These are phyloP conservation scores for Halocynthia aurantium DNA, from an alignment of 23 tunicate genomes.

Conservation along the genomic window DNA sequence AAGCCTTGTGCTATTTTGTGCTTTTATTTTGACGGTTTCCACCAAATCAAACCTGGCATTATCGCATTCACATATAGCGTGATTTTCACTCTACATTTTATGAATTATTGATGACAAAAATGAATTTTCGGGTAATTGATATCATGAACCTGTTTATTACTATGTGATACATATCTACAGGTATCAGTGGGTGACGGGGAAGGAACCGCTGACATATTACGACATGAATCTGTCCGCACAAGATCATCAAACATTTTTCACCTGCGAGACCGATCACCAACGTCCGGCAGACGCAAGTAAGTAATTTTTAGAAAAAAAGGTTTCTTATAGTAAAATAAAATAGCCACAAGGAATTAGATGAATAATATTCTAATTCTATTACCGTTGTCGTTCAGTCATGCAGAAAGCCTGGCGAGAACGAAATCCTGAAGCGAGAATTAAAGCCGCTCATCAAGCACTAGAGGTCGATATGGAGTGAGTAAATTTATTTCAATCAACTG, in stretches of 20 bases:
- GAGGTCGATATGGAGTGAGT: slow-evolving; percentile 56
- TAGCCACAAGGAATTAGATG: too few species aligned
- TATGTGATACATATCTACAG: slow-evolving; percentile 11
- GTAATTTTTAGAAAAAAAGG: not conserved
- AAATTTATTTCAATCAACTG: not conserved
- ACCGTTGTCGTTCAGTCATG: slow-evolving; percentile 40
- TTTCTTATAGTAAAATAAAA: not conserved
- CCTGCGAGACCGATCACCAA: slow-evolving; percentile 75
- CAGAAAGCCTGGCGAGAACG: slow-evolving; percentile 93
- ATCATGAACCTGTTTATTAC: not conserved
- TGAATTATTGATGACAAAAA: too few species aligned
- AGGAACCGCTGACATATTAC: slow-evolving; percentile 82
- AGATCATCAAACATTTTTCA: slow-evolving; percentile 94
- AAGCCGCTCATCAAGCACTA: slow-evolving; percentile 66
- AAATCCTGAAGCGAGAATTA: slow-evolving; percentile 61
- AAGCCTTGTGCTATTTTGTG: too few species aligned
- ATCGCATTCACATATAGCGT: too few species aligned
- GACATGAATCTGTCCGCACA: slow-evolving; percentile 96
- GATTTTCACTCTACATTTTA: too few species aligned
- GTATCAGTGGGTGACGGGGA: slow-evolving; percentile 85
- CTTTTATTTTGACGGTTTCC: too few species aligned
- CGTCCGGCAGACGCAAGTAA: slow-evolving; percentile 70
- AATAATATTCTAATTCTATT: not conserved
- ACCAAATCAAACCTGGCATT: too few species aligned
- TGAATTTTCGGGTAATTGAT: too few species aligned